A percentile compares a stretch with the other conserved stretches of the same genome.
phyloP scores from a whole-genome alignment of 2,888 invertebrate species.

The Dysmachus trigonus region DNA sequence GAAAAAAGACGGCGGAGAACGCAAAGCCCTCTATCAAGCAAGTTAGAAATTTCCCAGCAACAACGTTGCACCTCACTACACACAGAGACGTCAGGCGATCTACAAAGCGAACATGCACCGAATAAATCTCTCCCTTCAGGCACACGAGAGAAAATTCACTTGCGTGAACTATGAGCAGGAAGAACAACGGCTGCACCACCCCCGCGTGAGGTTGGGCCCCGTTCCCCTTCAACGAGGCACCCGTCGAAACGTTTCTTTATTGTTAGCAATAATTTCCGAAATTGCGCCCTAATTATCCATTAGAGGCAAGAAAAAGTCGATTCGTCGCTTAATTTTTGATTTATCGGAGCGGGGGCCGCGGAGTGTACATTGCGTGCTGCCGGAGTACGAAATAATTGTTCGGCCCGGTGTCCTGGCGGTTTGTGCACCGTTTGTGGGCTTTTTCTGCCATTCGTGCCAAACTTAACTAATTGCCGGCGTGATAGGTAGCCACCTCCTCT shows the following conservation, averaged over 20 bases:
- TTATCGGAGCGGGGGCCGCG: neutral
- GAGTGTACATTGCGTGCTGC: slow-evolving; percentile 26
- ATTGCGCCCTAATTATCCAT: slow-evolving; percentile 40
- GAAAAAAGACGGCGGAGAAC: neutral
- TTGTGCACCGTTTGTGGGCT: neutral
- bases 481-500: slow-evolving; percentile 22
- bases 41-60: neutral
- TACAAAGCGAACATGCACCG: slow-evolving; percentile 14
- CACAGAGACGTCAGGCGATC: neutral
- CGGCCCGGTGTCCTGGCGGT: slow-evolving; percentile 15
- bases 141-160: neutral
- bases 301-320: slow-evolving; percentile 27
- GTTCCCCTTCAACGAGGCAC: too few relatives aligned
- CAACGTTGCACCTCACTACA: neutral
- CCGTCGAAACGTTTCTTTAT: slow-evolving; percentile 20
- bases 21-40: slow-evolving; percentile 10
- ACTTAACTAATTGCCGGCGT: slow-evolving; percentile 33
- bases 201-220: neutral
- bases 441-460: slow-evolving; percentile 12
- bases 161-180: slow-evolving; percentile 19
- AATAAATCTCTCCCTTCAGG: neutral
- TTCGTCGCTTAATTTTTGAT: slow-evolving; percentile 41
- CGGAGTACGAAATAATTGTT: slow-evolving; percentile 2
- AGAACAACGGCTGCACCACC: slow-evolving; percentile 14
- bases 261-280: slow-evolving; percentile 36